Evolutionary conservation across 92 coral and sea anemone species (phyloP).

Genomic region (Porites divaricata): DNA sequence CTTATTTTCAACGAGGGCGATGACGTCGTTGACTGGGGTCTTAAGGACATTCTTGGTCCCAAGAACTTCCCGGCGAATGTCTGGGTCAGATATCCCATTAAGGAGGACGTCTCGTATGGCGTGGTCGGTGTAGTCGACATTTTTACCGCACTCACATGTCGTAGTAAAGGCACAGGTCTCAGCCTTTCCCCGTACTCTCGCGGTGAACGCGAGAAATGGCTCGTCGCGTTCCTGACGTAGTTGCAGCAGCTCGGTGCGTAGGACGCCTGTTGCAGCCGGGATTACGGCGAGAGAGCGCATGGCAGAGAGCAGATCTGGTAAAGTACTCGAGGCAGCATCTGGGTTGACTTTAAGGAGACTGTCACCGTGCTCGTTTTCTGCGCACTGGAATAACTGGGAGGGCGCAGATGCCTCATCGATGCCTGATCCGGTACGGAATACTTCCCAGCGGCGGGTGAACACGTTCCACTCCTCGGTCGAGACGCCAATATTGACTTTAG

Average conservation of each 20-base stretch:
- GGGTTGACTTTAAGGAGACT: too few species aligned
- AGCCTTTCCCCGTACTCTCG: slow-evolving; percentile 56
- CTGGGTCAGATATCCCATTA: slow-evolving; percentile 57
- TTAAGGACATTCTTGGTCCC: slow-evolving; percentile 42
- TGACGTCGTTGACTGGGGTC: slow-evolving; percentile 59
- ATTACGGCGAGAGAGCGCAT: too few species aligned
- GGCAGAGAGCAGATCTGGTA: too few species aligned
- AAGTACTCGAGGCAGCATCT: too few species aligned
- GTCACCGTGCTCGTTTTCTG: too few species aligned
- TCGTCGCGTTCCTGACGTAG: neutral
- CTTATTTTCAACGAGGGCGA: slow-evolving; percentile 67
- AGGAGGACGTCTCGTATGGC: slow-evolving; percentile 58
- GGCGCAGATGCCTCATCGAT: too few species aligned
- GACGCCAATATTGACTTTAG: slow-evolving; percentile 64
- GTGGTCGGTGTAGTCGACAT: slow-evolving; percentile 60
- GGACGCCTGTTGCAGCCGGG: slow-evolving; percentile 39
- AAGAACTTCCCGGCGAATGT: slow-evolving; percentile 63
- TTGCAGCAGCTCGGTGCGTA: slow-evolving; percentile 38
- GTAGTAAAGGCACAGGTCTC: slow-evolving; percentile 64
- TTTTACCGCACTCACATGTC: slow-evolving; percentile 53
- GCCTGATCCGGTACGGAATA: slow-evolving; percentile 56
- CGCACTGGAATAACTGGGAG: too few species aligned
- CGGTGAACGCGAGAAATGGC: neutral
- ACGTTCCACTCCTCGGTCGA: slow-evolving; percentile 71
- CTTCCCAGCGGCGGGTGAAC: slow-evolving; percentile 68